Conservation (phyloP, 2,888 invertebrate genomes). For the Heliconius sara region DNA sequence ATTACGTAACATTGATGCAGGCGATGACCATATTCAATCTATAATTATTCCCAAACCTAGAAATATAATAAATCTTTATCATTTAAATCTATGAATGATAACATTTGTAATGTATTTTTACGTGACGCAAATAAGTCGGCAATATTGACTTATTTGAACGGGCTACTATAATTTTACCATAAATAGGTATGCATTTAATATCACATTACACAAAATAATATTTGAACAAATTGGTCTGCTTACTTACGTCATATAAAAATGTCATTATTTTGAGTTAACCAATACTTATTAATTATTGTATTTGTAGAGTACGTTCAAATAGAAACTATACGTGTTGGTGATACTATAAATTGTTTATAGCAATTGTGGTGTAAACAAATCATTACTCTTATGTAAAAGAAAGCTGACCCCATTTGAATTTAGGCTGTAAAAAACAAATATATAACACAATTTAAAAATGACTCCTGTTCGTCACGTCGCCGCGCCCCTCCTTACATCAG, state of each 20-base stretch:
- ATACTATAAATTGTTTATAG: neutral
- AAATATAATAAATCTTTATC: neutral
- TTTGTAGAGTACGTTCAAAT: neutral
- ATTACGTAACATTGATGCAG: neutral
- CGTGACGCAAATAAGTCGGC: conserved; percentile 1
- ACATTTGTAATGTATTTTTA: neutral
- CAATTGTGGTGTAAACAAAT: neutral
- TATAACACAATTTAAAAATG: too few species aligned
- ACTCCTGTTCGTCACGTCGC: neutral
- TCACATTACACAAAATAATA: too few species aligned
- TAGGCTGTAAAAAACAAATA: too few species aligned
- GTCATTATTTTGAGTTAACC: neutral
- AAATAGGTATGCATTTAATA: too few species aligned
- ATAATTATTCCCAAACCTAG: neutral
- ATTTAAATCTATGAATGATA: neutral
- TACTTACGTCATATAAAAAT: neutral
- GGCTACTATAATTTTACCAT: neutral
- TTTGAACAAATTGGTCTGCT: neutral
- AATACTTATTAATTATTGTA: neutral
- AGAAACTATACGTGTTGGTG: neutral
- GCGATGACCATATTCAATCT: neutral
- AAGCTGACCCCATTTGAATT: neutral
- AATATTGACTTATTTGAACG: neutral
- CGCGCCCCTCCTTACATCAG: too few species aligned
- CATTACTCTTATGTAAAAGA: neutral